Conservation (phyloP, 2,888 invertebrate genomes). For the Apotomis betuletana region DNA sequence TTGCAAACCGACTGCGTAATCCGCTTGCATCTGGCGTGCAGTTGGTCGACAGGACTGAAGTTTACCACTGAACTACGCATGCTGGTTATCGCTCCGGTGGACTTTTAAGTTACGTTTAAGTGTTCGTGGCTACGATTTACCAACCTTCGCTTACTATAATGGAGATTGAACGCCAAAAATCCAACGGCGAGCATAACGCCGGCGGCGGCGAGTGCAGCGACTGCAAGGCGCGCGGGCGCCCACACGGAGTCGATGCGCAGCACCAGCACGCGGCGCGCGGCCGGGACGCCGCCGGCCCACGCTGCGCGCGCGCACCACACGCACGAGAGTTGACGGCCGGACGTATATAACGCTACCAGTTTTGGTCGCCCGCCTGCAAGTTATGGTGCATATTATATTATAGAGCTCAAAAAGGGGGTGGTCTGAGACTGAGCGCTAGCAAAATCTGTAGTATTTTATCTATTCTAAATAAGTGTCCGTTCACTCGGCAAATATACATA, state of each 20-base stretch:
- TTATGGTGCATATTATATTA: background rate
- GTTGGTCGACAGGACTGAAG: background rate
- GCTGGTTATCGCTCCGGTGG: too few species aligned
- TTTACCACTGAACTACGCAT: constrained; percentile 42
- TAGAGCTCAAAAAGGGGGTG: too few species aligned
- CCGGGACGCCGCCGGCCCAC: constrained; percentile 90
- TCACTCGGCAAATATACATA: too few species aligned
- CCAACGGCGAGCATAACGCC: constrained; percentile 90
- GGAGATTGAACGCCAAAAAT: constrained; percentile 92
- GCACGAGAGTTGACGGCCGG: constrained; percentile 84
- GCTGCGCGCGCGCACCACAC: constrained; percentile 87
- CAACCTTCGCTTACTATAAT: constrained; percentile 91
- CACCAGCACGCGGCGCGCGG: constrained; percentile 90
- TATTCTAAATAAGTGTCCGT: too few species aligned
- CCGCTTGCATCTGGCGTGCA: too few species aligned
- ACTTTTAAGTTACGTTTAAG: too few species aligned
- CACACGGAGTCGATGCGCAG: constrained; percentile 90
- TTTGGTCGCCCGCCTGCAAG: constrained; percentile 86
- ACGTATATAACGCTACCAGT: constrained; percentile 89
- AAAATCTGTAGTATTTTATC: too few species aligned
- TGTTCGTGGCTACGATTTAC: background rate
- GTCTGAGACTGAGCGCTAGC: too few species aligned
- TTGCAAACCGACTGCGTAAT: too few species aligned
- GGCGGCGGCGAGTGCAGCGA: constrained; percentile 88
- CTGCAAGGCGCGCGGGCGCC: constrained; percentile 88